Conservation (phyloP, 1,140 invertebrate genomes). For the Anthonomus grandis region DNA sequence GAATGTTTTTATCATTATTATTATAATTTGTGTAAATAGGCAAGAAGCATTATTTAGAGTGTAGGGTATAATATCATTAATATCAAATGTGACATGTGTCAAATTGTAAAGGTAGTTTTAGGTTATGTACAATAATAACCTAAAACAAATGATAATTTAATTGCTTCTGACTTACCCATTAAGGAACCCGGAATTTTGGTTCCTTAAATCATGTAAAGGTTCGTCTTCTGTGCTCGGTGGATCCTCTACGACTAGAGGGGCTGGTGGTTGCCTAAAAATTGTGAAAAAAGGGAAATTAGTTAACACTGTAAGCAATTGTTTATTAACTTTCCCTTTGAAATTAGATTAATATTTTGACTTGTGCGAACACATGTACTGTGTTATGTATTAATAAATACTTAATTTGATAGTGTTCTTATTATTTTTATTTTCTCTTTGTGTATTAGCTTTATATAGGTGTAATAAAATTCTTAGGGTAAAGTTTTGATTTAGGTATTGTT, state of each 20-base stretch:
- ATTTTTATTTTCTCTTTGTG: neutral
- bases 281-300: neutral
- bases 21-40: no score
- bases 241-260: constrained; percentile 38
- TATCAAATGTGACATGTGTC: no score
- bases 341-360: neutral
- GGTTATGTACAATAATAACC: no score
- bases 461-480: no score
- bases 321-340: neutral
- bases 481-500: no score
- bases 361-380: neutral
- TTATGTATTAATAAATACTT: neutral
- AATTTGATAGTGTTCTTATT: neutral
- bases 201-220: constrained; percentile 42
- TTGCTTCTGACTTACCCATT: constrained; percentile 49
- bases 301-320: neutral
- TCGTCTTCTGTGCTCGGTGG: constrained; percentile 40
- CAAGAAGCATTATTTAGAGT: no score
- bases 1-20: no score
- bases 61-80: no score
- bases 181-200: constrained; percentile 41
- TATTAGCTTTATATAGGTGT: no score
- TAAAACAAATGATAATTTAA: no score
- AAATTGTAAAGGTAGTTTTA: no score
- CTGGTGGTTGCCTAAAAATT: constrained; percentile 33